Evolutionary conservation across 2,113 vertebrate genomes (phyloP), one percentile per base, ranked within the genome.

Genomic region (Nematolebias whitei): DNA sequence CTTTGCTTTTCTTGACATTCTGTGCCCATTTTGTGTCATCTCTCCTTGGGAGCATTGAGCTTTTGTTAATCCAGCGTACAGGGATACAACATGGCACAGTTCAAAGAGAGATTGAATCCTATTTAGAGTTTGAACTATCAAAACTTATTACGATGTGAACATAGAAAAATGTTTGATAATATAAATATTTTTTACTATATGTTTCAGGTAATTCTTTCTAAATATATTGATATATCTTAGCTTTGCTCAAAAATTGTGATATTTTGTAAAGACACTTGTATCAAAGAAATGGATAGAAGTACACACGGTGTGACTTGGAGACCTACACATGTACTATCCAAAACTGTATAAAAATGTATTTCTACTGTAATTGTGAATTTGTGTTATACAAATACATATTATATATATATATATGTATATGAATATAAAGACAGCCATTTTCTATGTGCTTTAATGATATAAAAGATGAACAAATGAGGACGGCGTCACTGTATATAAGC

Each of bases 331-430:
- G 88, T 91, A 91, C 86, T 91, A 91, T 91, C 88, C 87, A 94
- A 83, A 90, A 95, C 85, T 95, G 92, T 97, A 94, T 93, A 96
- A 95, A 55, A 93, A 94, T 95, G 94, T 95, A 96, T 96, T 98
- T 98, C 96, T 98, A 95, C 94, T 92, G 95, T 95, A 95, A 95
- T 95, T 92, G 96, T 98, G 97, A 95, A 96, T 96, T 97, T 95
- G 93, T 96, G 95, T 96, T 96, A 93, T 90, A 92, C 79, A 92
- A 90, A 93, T 89, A 90, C 92, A 92, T 96, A 94, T 95, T 95
- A 94, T 94, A 96, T 93, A 90, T n/a, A n/a, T n/a, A 95, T 92
- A 90, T 96, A 93, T 95, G 93, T 94, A 95, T 91, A 95, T 93
- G 94, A 74, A 74, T 88, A 89, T 87, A 87, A 84, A 93, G 94